Base-by-base conservation (phyloP, 2,888 invertebrate species). In the Proisotoma minuta region DNA sequence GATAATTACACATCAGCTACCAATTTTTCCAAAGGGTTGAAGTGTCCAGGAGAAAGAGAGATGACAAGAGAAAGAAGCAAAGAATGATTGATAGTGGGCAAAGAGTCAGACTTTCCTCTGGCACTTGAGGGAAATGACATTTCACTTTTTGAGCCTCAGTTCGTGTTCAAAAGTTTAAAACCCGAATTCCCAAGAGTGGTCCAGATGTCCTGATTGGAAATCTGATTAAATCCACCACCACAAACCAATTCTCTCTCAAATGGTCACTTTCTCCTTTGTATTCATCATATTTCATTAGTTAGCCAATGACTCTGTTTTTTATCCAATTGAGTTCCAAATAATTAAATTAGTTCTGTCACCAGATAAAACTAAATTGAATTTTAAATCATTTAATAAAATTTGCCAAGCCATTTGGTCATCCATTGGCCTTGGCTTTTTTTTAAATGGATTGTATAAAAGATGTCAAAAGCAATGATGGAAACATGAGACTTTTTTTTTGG, bases 141-240 rank as follows among this genome's bases (percentile, higher is more conserved):
- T 54, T 54, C 53, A 54, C 53, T 54, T 54, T 54, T 54, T 54
- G 20, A 43, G 43, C 43, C 43, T 43, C 10, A 4, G 43, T 43
- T n/a, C 43, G 50, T 26, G 50, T 50, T 51, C 18, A 51, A 51
- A 51, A 51, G 51, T 51, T 51, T 51, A 51, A 51, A 51, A 51
- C 28, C 51, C 51, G 28, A 51, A 51, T 51, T 51, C 51, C 51
- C 51, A 27, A 3, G 51, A 51, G 51, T 51, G 28, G 51, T 27
- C 51, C 51, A 51, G 51, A 51, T 51, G 51, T 51, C 51, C 26
- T 51, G 27, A 51, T 51, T 24, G 51, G 51, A 51, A 50, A 51
- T 51, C 51, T 51, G 26, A 51, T 51, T 51, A 51, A 51, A 27
- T 51, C 51, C 51, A 26, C 28, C 27, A 51, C 51, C 51, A 51